phyloP scores from a whole-genome alignment of 2,797 vertebrate species.

The Glyptemys insculpta region DNA sequence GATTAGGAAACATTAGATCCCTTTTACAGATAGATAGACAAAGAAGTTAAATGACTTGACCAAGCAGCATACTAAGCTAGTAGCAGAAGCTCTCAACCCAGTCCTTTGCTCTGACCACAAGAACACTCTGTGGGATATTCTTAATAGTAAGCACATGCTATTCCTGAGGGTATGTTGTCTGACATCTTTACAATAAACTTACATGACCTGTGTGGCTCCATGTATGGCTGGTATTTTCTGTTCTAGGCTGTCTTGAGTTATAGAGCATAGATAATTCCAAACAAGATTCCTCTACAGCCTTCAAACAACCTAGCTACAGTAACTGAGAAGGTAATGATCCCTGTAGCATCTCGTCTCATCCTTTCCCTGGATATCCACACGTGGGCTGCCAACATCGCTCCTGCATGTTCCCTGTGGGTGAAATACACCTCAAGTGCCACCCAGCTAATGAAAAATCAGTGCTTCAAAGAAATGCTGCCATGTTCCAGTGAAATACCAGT shows the following conservation, averaged over 20 bases:
- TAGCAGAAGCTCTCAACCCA: slow-evolving; percentile 31
- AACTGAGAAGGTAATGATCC: rapidly evolving
- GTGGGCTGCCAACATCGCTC: background rate
- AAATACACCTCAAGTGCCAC: background rate
- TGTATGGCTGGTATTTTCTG: background rate
- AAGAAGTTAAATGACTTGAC: slow-evolving; percentile 4
- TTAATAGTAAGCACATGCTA: background rate
- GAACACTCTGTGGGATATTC: background rate
- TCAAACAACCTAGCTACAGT: background rate
- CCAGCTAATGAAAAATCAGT: background rate
- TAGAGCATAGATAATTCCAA: background rate
- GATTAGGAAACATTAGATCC: background rate
- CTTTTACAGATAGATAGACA: background rate
- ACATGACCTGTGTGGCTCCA: background rate
- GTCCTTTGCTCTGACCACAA: background rate
- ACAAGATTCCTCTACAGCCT: rapidly evolving
- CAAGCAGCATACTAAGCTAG: background rate
- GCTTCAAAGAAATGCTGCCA: rapidly evolving
- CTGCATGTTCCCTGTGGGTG: background rate
- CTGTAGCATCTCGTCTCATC: background rate
- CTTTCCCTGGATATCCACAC: background rate
- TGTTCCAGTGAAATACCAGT: background rate
- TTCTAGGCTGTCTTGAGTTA: background rate
- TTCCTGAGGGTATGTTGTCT: background rate
- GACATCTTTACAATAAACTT: background rate